Percentiles rank a stretch among this genome's conserved stretches.
These are phyloP conservation scores for Cephus nigrinus DNA, from an alignment of 2,888 invertebrate species.

Conservation along the genomic window DNA sequence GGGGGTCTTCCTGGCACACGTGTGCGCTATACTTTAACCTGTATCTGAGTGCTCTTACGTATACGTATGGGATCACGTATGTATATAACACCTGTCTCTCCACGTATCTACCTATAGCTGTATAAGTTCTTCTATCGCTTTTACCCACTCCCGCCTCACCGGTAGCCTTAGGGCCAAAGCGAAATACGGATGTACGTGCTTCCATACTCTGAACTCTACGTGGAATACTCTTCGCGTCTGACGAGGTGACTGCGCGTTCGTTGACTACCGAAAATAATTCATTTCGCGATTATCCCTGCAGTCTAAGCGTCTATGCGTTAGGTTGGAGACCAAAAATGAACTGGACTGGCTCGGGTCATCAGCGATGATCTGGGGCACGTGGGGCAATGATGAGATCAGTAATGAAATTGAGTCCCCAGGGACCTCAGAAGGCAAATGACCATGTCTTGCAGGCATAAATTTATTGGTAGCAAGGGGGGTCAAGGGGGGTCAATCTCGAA, in stretches of 20 bases:
- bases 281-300: background rate
- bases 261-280: background rate
- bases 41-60: slow-evolving; percentile 5
- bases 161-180: slow-evolving; percentile 19
- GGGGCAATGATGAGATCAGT: background rate
- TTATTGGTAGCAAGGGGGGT: background rate
- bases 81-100: background rate
- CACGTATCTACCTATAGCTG: slow-evolving; percentile 35
- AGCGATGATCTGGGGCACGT: background rate
- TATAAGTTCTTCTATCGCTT: slow-evolving; percentile 40
- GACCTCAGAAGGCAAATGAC: background rate
- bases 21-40: slow-evolving; percentile 24
- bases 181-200: slow-evolving; percentile 58
- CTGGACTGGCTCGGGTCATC: background rate
- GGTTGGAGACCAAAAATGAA: background rate
- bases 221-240: slow-evolving; percentile 47
- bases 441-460: background rate
- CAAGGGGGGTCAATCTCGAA: background rate
- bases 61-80: slow-evolving; percentile 9
- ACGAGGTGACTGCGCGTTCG: slow-evolving; percentile 8
- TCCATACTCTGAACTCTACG: slow-evolving; percentile 43
- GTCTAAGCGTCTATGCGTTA: background rate
- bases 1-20: slow-evolving; percentile 18
- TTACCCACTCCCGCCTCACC: slow-evolving; percentile 30
- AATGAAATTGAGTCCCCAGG: background rate